phyloP scores from a whole-genome alignment of 1,140 invertebrate genomes.

The Psix sp. region DNA sequence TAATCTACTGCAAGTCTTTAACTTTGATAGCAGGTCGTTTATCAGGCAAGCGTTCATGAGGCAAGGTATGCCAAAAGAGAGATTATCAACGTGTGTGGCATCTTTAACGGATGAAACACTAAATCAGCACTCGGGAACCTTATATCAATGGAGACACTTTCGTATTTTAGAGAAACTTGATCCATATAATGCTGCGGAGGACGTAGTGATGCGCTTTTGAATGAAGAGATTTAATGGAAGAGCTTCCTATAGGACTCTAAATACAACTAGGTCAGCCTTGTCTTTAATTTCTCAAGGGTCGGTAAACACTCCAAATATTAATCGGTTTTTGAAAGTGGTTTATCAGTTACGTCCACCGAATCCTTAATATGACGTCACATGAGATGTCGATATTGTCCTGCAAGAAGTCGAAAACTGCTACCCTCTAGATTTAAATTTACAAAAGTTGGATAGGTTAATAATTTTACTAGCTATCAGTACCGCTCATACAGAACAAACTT shows the following conservation, averaged over 20 bases:
- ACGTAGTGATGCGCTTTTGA: slow-evolving; percentile 15
- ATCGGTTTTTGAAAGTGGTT: slow-evolving; percentile 10
- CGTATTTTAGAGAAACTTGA: not conserved
- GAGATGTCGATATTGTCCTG: slow-evolving; percentile 7
- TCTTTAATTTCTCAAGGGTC: slow-evolving; percentile 1
- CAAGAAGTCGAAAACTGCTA: not conserved
- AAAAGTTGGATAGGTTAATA: slow-evolving; percentile 5
- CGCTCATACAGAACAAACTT: slow-evolving; percentile 59
- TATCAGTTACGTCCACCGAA: slow-evolving; percentile 13
- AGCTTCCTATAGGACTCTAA: slow-evolving; percentile 50
- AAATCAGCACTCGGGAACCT: slow-evolving; percentile 13
- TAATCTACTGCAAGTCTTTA: not conserved
- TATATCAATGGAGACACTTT: slow-evolving; percentile 13
- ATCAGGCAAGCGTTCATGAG: slow-evolving; percentile 20
- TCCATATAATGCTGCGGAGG: not conserved
- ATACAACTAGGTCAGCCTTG: slow-evolving; percentile 18
- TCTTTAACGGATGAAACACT: slow-evolving; percentile 12
- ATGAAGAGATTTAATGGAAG: slow-evolving; percentile 43
- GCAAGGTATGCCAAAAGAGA: not conserved
- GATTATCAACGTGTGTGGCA: slow-evolving; percentile 4
- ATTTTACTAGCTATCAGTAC: slow-evolving; percentile 40
- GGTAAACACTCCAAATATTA: not conserved
- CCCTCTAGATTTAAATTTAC: slow-evolving; percentile 3
- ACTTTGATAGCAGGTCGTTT: slow-evolving; percentile 16
- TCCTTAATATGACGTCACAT: slow-evolving; percentile 12